phyloP scores from a whole-genome alignment of 2,888 invertebrate genomes.

The Augochlorella aurata region DNA sequence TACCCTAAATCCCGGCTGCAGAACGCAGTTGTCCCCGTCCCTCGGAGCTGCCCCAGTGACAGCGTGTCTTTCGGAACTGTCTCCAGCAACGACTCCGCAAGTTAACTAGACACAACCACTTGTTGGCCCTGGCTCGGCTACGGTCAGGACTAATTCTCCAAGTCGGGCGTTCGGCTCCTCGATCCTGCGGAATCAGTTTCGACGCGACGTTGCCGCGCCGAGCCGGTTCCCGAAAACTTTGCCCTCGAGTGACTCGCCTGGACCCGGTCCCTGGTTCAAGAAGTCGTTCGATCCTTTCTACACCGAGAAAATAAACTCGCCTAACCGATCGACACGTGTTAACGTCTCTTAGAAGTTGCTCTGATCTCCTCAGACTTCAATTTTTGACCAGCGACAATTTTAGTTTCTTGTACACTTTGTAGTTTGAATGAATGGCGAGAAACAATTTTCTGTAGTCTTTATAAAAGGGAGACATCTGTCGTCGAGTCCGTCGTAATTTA shows the following conservation, averaged over 20 bases:
- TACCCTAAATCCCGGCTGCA: conserved; percentile 59
- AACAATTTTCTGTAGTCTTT: background rate
- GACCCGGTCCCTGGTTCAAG: background rate
- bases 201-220: conserved; percentile 16
- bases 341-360: background rate
- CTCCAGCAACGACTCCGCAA: conserved; percentile 66
- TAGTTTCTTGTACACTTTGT: background rate
- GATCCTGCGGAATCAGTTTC: conserved; percentile 39
- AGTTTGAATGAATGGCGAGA: background rate
- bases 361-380: background rate
- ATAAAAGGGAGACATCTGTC: background rate
- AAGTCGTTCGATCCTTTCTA: background rate
- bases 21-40: conserved; percentile 41
- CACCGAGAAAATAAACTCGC: background rate
- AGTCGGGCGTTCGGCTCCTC: conserved; percentile 46
- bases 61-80: conserved; percentile 67
- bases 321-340: background rate
- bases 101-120: conserved; percentile 70
- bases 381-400: background rate
- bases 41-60: conserved; percentile 53
- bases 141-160: conserved; percentile 65
- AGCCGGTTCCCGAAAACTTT: conserved; percentile 25
- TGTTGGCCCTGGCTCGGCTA: conserved; percentile 60
- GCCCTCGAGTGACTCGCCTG: background rate
- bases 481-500: background rate